Conservation (phyloP, 2,113 vertebrate genomes). For the Ahaetulla prasina region DNA sequence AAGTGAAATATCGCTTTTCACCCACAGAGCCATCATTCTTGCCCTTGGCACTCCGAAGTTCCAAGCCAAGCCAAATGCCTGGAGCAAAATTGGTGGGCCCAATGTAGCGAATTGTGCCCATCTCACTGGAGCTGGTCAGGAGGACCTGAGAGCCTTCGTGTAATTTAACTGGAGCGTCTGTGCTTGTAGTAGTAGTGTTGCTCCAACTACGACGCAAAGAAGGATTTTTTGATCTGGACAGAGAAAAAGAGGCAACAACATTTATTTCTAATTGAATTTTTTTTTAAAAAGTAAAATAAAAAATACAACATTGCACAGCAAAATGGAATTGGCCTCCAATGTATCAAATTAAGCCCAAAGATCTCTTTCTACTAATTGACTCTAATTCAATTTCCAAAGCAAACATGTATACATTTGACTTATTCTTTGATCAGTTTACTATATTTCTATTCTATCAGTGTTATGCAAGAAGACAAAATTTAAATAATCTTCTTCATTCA, state of each 20-base stretch:
- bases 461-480: neutral
- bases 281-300: neutral
- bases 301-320: neutral
- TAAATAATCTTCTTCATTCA: neutral
- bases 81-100: constrained; percentile 87
- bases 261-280: neutral
- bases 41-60: constrained; percentile 85
- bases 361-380: neutral
- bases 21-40: constrained; percentile 90
- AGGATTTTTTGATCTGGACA: constrained; percentile 69
- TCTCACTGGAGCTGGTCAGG: constrained; percentile 88
- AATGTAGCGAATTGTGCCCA: constrained; percentile 87
- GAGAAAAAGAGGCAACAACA: neutral
- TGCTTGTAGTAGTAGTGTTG: constrained; percentile 28
- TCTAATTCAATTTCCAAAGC: neutral
- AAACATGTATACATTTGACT: neutral
- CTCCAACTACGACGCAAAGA: constrained; percentile 80
- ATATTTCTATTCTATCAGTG: neutral
- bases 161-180: constrained; percentile 68
- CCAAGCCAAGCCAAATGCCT: constrained; percentile 90
- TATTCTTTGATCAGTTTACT: neutral
- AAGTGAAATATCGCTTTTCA: constrained; percentile 86
- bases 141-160: constrained; percentile 90
- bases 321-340: neutral
- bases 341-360: neutral